Conservation (phyloP, 2,888 invertebrate genomes). For the Opisthograptis luteolata region DNA sequence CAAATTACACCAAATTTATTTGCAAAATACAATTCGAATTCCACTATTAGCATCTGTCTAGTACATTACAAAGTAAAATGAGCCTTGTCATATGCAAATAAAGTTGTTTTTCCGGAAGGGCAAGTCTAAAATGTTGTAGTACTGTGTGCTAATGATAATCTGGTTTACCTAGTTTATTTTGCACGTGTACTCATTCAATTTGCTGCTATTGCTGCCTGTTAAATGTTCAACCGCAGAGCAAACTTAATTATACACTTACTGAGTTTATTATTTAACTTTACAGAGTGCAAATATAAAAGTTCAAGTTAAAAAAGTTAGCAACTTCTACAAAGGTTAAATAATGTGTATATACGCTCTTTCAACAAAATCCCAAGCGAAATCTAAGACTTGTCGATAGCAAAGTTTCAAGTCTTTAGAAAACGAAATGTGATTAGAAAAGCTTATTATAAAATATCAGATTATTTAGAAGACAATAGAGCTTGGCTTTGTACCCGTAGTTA, state of each 20-base stretch:
- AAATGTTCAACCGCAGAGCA: conserved; percentile 15
- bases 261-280: background rate
- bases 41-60: conserved; percentile 19
- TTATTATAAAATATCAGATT: too few relatives aligned
- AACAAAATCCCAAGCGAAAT: too few relatives aligned
- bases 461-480: too few relatives aligned
- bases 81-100: conserved; percentile 16
- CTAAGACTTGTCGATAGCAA: too few relatives aligned
- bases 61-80: conserved; percentile 19
- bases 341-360: too few relatives aligned
- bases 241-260: background rate
- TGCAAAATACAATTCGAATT: conserved; percentile 29
- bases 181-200: conserved; percentile 44
- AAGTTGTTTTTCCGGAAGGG: conserved; percentile 17
- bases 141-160: conserved; percentile 31
- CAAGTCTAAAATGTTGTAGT: background rate
- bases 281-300: too few relatives aligned
- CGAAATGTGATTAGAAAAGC: too few relatives aligned
- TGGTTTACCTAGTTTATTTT: conserved; percentile 45
- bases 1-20: conserved; percentile 25
- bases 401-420: too few relatives aligned
- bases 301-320: too few relatives aligned
- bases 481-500: too few relatives aligned
- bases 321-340: too few relatives aligned
- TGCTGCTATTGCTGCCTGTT: conserved; percentile 34